These are phyloP conservation scores for Coenonympha arcania DNA, from an alignment of 2,888 invertebrate species.

Conservation along the genomic window DNA sequence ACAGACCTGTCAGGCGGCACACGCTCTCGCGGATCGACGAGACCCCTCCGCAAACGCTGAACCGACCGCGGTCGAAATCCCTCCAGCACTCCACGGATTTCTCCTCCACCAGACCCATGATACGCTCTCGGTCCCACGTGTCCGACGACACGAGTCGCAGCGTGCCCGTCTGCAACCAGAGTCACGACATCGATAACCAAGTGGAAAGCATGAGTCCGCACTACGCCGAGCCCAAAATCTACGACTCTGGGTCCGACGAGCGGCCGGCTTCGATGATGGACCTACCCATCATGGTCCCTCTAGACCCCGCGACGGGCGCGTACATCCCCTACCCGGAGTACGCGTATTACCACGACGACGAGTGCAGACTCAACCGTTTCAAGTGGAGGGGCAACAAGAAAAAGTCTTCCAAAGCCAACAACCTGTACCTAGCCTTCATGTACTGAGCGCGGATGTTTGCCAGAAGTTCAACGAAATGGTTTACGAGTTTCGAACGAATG, in stretches of 20 bases:
- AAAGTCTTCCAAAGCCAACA: slow-evolving; percentile 52
- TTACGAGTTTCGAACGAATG: slow-evolving; percentile 67
- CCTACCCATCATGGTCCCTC: slow-evolving; percentile 56
- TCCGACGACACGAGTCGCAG: slow-evolving; percentile 66
- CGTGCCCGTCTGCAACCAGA: slow-evolving; percentile 63
- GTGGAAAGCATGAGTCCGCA: slow-evolving; percentile 54
- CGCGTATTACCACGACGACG: slow-evolving; percentile 55
- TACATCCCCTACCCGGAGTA: slow-evolving; percentile 63
- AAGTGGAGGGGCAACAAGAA: slow-evolving; percentile 48
- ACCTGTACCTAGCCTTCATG: slow-evolving; percentile 71
- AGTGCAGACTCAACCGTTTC: slow-evolving; percentile 43
- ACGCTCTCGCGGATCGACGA: slow-evolving; percentile 68
- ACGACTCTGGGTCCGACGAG: slow-evolving; percentile 45
- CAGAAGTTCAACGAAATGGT: slow-evolving; percentile 41
- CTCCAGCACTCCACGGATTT: slow-evolving; percentile 56
- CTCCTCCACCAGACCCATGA: slow-evolving; percentile 53
- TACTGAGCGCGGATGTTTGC: slow-evolving; percentile 57
- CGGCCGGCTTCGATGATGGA: slow-evolving; percentile 60
- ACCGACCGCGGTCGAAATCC: slow-evolving; percentile 47
- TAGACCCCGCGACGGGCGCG: slow-evolving; percentile 54
- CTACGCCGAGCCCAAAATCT: slow-evolving; percentile 57
- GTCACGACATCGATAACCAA: slow-evolving; percentile 51
- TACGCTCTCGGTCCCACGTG: slow-evolving; percentile 60
- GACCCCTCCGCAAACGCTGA: slow-evolving; percentile 38
- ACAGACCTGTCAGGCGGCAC: slow-evolving; percentile 53